phyloP scores from a whole-genome alignment of 1,140 invertebrate species.

The Bradysia coprophila region DNA sequence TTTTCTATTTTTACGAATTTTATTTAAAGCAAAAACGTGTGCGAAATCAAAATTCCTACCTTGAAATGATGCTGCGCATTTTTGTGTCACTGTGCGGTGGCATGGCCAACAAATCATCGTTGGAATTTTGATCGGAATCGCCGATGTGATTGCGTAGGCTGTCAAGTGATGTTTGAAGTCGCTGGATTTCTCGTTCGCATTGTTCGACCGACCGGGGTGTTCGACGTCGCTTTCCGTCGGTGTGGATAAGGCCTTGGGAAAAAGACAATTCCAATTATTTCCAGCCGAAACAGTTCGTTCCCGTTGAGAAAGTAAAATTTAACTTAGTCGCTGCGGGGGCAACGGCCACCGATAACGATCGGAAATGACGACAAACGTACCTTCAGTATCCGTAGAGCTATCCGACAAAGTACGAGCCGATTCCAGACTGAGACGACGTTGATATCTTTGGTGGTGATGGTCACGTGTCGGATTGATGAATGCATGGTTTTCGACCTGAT shows the following conservation, averaged over 20 bases:
- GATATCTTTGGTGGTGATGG: constrained; percentile 10
- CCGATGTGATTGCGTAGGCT: constrained; percentile 32
- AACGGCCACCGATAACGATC: too few relatives aligned
- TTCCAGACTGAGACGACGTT: constrained; percentile 46
- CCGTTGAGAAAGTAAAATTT: too few relatives aligned
- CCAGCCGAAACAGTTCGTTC: too few relatives aligned
- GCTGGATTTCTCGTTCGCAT: constrained; percentile 53
- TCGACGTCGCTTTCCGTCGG: constrained; percentile 19
- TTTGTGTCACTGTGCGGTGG: constrained; percentile 39
- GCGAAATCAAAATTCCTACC: constrained; percentile 29
- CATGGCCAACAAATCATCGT: constrained; percentile 22
- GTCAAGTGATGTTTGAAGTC: constrained; percentile 57
- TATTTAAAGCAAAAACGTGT: too few relatives aligned
- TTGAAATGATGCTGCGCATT: constrained; percentile 63
- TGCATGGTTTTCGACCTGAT: constrained; percentile 4
- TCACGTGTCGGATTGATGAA: constrained; percentile 1
- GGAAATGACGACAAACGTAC: too few relatives aligned
- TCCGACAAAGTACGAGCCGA: constrained; percentile 49
- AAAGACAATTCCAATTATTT: constrained; percentile 1
- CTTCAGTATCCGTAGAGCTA: constrained; percentile 41
- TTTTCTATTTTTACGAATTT: too few relatives aligned
- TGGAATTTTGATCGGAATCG: constrained; percentile 15
- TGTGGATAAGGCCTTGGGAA: constrained; percentile 15
- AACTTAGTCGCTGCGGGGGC: too few relatives aligned
- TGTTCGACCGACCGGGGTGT: constrained; percentile 13